Evolutionary conservation across 2,888 invertebrate genomes (phyloP), one percentile per base, ranked within the genome.

Genomic region (Diadegma fenestrale): DNA sequence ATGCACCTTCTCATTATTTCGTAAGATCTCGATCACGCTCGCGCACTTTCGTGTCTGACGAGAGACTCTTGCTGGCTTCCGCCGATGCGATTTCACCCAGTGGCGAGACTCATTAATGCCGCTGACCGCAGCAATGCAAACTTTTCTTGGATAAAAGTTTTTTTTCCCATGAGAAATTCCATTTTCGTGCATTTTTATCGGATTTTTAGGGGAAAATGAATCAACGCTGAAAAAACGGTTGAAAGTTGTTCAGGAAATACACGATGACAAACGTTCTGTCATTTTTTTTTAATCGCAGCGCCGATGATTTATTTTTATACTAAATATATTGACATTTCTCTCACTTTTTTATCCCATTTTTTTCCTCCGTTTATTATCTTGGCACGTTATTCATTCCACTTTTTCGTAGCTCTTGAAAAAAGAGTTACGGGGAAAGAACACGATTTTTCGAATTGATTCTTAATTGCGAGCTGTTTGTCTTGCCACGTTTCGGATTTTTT

Each of bases 11-110:
- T 63, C 48, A n/a, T 33, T 58, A 33, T 71, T 63, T 63, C 81
- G 81, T 77, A 82, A 82, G 71, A 82, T 82, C 69, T 54, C 45
- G 69, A 82, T 71, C 75, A 68, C 76, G 81, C 54, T 75, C 58
- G 68, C 61, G 71, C 33, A 33, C 76, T 82, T 76, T 82, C 81
- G 69, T 76, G 51, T 33, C 69, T 51, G 81, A 41, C n/a, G 12
- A 48, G 75, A 61, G 75, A 75, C 73, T 58, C 61, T 45, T 41
- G n/a, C n/a, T n/a, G 19, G 41, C 81, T 82, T 82, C 81, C 81
- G 81, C 81, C 69, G 51, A 82, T 43, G 33, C 75, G 76, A 71
- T 76, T 82, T 82, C 81, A 82, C 81, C 76, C 8, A 10, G 26
- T 61, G 17, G 69, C 37, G 41, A 48, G 45, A 37, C 54, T 58